phyloP scores from a whole-genome alignment of 1,140 invertebrate genomes.

The Rhopalosiphum padi region DNA sequence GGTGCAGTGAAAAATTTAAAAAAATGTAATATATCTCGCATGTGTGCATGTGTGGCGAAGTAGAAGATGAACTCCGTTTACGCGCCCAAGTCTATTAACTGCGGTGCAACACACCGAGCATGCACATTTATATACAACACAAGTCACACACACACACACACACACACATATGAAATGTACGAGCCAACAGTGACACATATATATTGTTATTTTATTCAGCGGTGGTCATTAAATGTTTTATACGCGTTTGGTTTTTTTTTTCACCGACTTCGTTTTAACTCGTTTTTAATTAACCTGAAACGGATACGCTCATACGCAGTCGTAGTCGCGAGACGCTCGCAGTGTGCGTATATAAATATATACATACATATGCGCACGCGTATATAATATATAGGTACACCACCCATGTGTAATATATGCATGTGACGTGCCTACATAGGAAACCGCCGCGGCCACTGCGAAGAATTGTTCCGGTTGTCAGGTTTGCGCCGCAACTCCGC shows the following conservation, averaged over 20 bases:
- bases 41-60: background rate
- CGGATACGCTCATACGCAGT: conserved; percentile 16
- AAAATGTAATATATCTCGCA: background rate
- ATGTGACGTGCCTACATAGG: background rate
- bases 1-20: background rate
- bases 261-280: background rate
- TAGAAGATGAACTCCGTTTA: background rate
- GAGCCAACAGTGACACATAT: conserved; percentile 38
- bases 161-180: background rate
- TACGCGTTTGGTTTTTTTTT: conserved; percentile 18
- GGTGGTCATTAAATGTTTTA: conserved; percentile 50
- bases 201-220: conserved; percentile 51
- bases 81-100: conserved; percentile 1
- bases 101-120: background rate
- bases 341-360: background rate
- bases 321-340: background rate
- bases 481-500: background rate
- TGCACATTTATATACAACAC: background rate
- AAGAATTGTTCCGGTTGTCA: conserved; percentile 54
- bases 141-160: background rate
- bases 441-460: background rate
- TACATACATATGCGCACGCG: background rate
- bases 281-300: conserved; percentile 52
- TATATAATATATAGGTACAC: background rate
- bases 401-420: background rate